Evolutionary conservation across 37 sponge, comb jelly and placozoan genomes (phyloP).

Genomic region (Theonella swinhoei): DNA sequence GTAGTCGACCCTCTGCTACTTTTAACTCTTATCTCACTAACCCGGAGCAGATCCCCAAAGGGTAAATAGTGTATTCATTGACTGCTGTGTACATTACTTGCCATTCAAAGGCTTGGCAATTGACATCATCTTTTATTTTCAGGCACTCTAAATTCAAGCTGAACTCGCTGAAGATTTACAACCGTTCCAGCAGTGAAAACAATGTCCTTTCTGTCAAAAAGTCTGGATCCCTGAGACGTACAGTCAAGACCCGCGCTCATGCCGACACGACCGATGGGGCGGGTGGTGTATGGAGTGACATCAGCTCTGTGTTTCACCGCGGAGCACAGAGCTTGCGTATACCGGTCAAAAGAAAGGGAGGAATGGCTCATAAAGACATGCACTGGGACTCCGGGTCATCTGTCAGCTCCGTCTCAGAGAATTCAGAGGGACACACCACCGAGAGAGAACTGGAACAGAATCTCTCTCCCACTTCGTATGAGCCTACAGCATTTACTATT

Average conservation of each 20-base stretch:
- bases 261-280: neutral
- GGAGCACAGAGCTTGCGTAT: neutral
- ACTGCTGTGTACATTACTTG: neutral
- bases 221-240: slow-evolving; percentile 5
- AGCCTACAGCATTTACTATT: neutral
- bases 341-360: neutral
- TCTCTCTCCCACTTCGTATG: neutral
- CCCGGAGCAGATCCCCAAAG: neutral
- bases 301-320: neutral
- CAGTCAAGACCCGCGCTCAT: neutral
- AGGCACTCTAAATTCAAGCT: neutral
- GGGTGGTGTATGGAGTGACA: neutral
- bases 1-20: neutral
- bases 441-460: neutral
- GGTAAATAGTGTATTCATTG: neutral
- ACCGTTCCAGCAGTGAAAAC: neutral
- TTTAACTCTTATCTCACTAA: neutral
- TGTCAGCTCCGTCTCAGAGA: slow-evolving; percentile 32
- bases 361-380: neutral
- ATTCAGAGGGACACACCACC: slow-evolving; percentile 2
- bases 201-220: neutral
- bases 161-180: neutral
- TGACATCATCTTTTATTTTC: too few species aligned
- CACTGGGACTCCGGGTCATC: slow-evolving; percentile 23
- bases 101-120: too few species aligned